Conservation (phyloP, 2,888 invertebrate genomes). For the Eupithecia exiguata region DNA sequence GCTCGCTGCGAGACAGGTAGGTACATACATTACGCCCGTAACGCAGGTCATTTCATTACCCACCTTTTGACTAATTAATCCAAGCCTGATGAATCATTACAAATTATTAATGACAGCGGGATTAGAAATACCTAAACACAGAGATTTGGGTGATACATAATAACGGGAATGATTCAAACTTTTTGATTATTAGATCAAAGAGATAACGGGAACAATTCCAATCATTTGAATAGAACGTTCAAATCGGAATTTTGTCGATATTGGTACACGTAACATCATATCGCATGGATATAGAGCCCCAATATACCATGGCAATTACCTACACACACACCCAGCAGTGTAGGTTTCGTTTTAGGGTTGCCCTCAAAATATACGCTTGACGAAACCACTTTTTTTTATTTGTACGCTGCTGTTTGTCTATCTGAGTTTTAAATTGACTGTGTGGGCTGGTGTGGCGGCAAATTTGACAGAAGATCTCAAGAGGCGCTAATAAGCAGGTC, state of each 20-base stretch:
- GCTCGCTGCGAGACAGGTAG: too few species aligned
- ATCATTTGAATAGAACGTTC: constrained; percentile 22
- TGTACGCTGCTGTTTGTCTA: too few species aligned
- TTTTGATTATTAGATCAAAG: not conserved
- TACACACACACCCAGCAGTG: constrained; percentile 19
- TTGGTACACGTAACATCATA: constrained; percentile 24
- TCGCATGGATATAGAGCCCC: constrained; percentile 25
- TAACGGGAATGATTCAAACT: not conserved
- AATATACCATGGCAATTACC: constrained; percentile 35
- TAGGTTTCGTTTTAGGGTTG: constrained; percentile 26
- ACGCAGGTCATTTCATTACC: too few species aligned
- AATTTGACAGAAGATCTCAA: too few species aligned
- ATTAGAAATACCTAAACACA: not conserved
- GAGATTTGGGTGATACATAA: not conserved
- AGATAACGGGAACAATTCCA: constrained; percentile 9
- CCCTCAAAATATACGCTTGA: not conserved
- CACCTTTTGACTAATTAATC: not conserved
- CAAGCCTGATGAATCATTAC: not conserved
- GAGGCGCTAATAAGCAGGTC: too few species aligned
- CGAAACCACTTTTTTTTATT: not conserved
- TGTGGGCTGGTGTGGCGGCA: too few species aligned
- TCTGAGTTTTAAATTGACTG: too few species aligned
- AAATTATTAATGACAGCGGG: not conserved
- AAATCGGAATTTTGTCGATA: constrained; percentile 16
- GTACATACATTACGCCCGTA: too few species aligned